phyloP scores from a whole-genome alignment of 2,113 vertebrate genomes.

The Menidia beryllina region DNA sequence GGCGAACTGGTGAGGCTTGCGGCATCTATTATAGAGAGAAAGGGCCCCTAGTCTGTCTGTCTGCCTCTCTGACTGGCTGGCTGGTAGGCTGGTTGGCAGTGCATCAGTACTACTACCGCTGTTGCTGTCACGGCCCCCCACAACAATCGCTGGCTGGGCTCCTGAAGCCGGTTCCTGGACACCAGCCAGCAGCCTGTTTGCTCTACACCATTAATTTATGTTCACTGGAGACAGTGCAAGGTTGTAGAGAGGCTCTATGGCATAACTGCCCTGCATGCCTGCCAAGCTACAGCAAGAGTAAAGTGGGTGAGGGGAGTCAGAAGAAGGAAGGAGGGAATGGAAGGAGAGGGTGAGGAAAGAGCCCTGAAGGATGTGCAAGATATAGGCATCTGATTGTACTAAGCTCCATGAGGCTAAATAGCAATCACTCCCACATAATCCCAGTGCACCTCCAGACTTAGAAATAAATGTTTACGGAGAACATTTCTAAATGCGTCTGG shows the following conservation, averaged over 20 bases:
- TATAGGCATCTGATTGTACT: conserved; percentile 80
- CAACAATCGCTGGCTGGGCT: conserved; percentile 88
- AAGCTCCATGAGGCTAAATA: conserved; percentile 84
- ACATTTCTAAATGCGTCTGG: conserved; percentile 52
- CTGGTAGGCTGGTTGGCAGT: conserved; percentile 77
- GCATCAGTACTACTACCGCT: conserved; percentile 75
- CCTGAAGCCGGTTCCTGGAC: conserved; percentile 83
- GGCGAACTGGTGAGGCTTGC: conserved; percentile 81
- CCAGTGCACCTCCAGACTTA: conserved; percentile 76
- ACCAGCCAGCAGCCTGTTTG: conserved; percentile 88
- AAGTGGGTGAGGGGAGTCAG: conserved; percentile 78
- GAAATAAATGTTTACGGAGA: conserved; percentile 54
- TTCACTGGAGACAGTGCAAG: conserved; percentile 92
- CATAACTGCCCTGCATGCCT: conserved; percentile 84
- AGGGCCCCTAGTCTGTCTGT: conserved; percentile 79
- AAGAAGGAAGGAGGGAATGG: conserved; percentile 53
- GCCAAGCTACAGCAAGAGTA: conserved; percentile 84
- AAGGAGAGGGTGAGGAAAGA: conserved; percentile 66
- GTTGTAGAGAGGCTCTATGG: conserved; percentile 88
- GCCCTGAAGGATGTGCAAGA: conserved; percentile 83
- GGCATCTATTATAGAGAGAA: conserved; percentile 84
- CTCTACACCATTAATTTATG: conserved; percentile 94
- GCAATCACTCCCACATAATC: conserved; percentile 84
- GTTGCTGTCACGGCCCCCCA: conserved; percentile 79
- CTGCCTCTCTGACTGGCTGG: conserved; percentile 65